Evolutionary conservation across 53 echinoderm and acorn worm species (phyloP).

Genomic region (Zoroaster sp.): DNA sequence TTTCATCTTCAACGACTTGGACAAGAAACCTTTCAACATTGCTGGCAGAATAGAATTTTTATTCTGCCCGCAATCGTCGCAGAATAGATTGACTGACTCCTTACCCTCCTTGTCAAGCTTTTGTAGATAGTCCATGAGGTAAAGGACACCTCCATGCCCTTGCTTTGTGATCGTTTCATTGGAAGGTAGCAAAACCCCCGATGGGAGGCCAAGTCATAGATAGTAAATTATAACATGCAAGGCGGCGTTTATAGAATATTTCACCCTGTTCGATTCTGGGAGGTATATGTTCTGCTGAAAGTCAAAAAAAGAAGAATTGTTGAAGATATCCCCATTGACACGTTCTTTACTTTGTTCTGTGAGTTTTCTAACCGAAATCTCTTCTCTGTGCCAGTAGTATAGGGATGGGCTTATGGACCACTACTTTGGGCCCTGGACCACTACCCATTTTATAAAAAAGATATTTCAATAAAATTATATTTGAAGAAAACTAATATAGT

Average conservation of each 20-base stretch:
- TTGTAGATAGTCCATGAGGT: not conserved
- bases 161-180: constrained; percentile 16
- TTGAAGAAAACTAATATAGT: too few relatives aligned
- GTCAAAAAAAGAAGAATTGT: constrained; percentile 54
- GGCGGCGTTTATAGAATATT: constrained; percentile 54
- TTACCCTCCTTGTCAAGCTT: not conserved
- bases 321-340: not conserved
- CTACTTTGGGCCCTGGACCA: too few relatives aligned
- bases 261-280: constrained; percentile 56
- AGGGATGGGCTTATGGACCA: too few relatives aligned
- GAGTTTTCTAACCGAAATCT: constrained; percentile 41
- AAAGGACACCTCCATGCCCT: not conserved
- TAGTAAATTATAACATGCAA: constrained; percentile 61
- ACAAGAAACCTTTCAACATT: constrained; percentile 10
- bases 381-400: not conserved
- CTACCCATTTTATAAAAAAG: too few relatives aligned
- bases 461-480: too few relatives aligned
- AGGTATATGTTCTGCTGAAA: constrained; percentile 64
- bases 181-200: constrained; percentile 40
- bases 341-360: constrained; percentile 36
- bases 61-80: constrained; percentile 8
- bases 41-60: constrained; percentile 16
- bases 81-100: constrained; percentile 7
- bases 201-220: constrained; percentile 39
- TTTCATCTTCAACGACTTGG: not conserved